These are phyloP conservation scores for Drosophila setifemur DNA, from an alignment of 1,140 invertebrate genomes.

Conservation along the genomic window DNA sequence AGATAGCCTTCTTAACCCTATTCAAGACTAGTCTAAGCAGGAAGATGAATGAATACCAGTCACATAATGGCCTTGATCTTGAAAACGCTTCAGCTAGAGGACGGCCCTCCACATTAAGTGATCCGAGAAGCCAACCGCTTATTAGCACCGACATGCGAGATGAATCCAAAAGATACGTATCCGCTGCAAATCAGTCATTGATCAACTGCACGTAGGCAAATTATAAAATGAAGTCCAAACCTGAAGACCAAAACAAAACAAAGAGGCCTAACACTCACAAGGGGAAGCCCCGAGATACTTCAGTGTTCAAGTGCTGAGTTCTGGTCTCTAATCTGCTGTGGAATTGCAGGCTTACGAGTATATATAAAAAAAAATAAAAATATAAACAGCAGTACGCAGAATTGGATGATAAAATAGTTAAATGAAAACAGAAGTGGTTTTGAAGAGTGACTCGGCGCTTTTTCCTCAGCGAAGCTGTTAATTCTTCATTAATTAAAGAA, in stretches of 20 bases:
- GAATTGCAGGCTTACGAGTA: slow-evolving; percentile 11
- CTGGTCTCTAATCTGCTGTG: slow-evolving; percentile 16
- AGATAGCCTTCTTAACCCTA: not conserved
- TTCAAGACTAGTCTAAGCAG: slow-evolving; percentile 12
- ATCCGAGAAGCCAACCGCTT: slow-evolving; percentile 7
- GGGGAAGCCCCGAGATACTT: slow-evolving; percentile 38
- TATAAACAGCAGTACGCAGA: slow-evolving; percentile 23
- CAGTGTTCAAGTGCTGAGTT: slow-evolving; percentile 23
- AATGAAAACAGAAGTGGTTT: slow-evolving; percentile 52
- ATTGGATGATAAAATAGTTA: slow-evolving; percentile 54
- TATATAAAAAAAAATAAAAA: not conserved
- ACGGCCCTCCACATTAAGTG: slow-evolving; percentile 26
- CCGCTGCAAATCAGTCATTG: slow-evolving; percentile 30
- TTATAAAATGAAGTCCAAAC: slow-evolving; percentile 1
- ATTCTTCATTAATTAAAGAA: slow-evolving; percentile 75
- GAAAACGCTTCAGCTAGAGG: slow-evolving; percentile 14
- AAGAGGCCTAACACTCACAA: slow-evolving; percentile 5
- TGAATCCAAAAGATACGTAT: slow-evolving; percentile 9
- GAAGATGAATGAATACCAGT: slow-evolving; percentile 22
- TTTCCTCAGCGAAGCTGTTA: slow-evolving; percentile 65
- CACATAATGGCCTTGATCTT: slow-evolving; percentile 28
- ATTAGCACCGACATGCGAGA: slow-evolving; percentile 33
- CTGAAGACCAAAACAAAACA: slow-evolving; percentile 22
- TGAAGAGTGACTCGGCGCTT: slow-evolving; percentile 58
- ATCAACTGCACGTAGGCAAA: slow-evolving; percentile 40